Conservation (phyloP, 1,140 invertebrate species). For the Teleopsis dalmanni region DNA sequence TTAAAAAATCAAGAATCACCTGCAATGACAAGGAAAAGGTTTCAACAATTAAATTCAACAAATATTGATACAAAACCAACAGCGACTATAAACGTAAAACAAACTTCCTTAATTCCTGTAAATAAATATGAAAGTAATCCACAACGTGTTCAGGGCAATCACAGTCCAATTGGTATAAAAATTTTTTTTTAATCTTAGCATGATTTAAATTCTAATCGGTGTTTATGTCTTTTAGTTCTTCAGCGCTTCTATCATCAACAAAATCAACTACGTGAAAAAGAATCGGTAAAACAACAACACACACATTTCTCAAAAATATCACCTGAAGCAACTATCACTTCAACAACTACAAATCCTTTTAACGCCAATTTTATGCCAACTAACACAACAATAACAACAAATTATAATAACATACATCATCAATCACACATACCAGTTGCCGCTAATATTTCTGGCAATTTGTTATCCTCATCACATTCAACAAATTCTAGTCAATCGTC, state of each 20-base stretch:
- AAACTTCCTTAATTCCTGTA: constrained; percentile 12
- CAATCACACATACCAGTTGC: constrained; percentile 1
- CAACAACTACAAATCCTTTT: constrained; percentile 12
- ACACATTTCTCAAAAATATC: constrained; percentile 1
- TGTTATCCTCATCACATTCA: constrained; percentile 26
- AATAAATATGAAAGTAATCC: constrained; percentile 18
- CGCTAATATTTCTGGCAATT: constrained; percentile 1
- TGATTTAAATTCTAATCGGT: neutral
- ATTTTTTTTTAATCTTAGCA: no score
- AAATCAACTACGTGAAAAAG: constrained; percentile 42
- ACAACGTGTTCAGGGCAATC: constrained; percentile 36
- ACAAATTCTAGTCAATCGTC: constrained; percentile 43
- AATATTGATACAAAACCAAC: neutral
- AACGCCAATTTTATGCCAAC: constrained; percentile 5
- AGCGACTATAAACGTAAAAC: neutral
- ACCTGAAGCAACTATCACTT: neutral
- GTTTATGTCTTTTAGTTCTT: constrained; percentile 25
- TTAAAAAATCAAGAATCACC: constrained; percentile 27
- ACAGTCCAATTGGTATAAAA: constrained; percentile 41
- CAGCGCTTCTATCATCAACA: constrained; percentile 48
- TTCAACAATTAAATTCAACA: constrained; percentile 9
- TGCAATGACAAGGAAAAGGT: constrained; percentile 19
- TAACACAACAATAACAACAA: constrained; percentile 30
- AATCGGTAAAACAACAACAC: constrained; percentile 21
- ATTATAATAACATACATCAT: constrained; percentile 28